Evolutionary conservation across 1,140 invertebrate genomes (phyloP).

Genomic region (Lucilia sericata): DNA sequence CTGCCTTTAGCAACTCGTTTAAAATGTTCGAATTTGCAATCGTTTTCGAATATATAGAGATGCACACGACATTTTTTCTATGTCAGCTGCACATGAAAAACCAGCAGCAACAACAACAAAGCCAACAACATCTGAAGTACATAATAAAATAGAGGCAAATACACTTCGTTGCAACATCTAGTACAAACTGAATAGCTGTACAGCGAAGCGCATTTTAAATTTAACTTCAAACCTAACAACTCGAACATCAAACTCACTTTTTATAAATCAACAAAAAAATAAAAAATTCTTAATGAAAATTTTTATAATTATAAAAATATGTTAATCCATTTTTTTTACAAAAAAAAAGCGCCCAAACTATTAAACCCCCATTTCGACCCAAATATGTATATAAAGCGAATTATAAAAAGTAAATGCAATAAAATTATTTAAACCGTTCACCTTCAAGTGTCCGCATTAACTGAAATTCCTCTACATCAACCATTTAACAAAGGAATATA

Average conservation of each 20-base stretch:
- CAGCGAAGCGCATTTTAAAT: background rate
- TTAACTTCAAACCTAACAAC: slow-evolving; percentile 15
- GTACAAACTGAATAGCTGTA: background rate
- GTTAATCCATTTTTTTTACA: background rate
- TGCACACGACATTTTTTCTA: slow-evolving; percentile 10
- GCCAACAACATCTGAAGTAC: background rate
- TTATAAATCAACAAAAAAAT: background rate
- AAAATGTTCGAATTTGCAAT: background rate
- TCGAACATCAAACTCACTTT: background rate
- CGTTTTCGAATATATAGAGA: slow-evolving; percentile 22
- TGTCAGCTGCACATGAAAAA: slow-evolving; percentile 8
- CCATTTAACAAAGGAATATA: slow-evolving; percentile 12
- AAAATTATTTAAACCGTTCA: slow-evolving; percentile 19
- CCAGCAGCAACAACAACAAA: background rate
- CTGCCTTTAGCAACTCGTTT: background rate
- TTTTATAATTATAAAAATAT: background rate
- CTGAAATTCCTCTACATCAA: slow-evolving; percentile 33
- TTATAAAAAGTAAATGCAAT: too few species aligned
- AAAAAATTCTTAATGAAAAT: background rate
- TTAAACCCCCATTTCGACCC: background rate
- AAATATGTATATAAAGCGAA: background rate
- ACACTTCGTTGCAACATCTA: slow-evolving; percentile 9
- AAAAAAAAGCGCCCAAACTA: background rate
- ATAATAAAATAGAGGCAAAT: slow-evolving; percentile 11
- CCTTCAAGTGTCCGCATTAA: slow-evolving; percentile 44